Base-by-base conservation (phyloP, 2,797 vertebrate species). In the Anguilla pacifica region DNA sequence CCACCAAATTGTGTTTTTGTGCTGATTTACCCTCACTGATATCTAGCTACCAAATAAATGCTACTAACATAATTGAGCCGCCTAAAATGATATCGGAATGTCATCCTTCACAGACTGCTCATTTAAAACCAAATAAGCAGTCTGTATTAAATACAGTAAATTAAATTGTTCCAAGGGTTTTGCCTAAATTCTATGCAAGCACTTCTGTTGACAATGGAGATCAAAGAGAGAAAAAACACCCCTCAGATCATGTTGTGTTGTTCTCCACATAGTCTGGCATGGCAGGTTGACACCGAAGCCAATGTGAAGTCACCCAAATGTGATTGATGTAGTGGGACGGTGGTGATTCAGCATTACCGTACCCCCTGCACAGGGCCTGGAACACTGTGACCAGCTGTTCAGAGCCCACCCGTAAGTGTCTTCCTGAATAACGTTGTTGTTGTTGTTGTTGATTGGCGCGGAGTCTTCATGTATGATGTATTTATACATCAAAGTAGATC, bases 391-490 rank as follows among this genome's bases (percentile, higher is more conserved):
- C 99, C 99, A 99, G 89, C 96, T 99, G 95, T 98, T 99, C 84
- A 99, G 93, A 0, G 98, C 99, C 99, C 98, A 99, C 92, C 99
- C 98, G 0, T 97, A 99, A 0, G 93, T 90, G 84, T 99, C 98
- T 88, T 99, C 99, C 93, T 98, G 98, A 82, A 99, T 97, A 5
- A 99, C 97, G 0, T 99, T 99, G 95, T 99, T 99, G 94, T 97
- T 99, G 43, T 43, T 99, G 94, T 97, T 98, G 95, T 97, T 98
- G 92, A 99, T 95, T 0, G 98, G 98, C 11, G 98, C 97, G 0
- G 97, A 98, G 85, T 99, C 99, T 93, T 99, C 98, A 0, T 99
- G 99, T 92, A 99, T 98, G 91, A 98, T 97, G 94, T 99, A 99
- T 87, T 96, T 99, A 89, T 99, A 99, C 9, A 96, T 98, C 86